Evolutionary conservation across 2,888 invertebrate genomes (phyloP), one percentile per base, ranked within the genome.

Genomic region (Neoaliturus tenellus): DNA sequence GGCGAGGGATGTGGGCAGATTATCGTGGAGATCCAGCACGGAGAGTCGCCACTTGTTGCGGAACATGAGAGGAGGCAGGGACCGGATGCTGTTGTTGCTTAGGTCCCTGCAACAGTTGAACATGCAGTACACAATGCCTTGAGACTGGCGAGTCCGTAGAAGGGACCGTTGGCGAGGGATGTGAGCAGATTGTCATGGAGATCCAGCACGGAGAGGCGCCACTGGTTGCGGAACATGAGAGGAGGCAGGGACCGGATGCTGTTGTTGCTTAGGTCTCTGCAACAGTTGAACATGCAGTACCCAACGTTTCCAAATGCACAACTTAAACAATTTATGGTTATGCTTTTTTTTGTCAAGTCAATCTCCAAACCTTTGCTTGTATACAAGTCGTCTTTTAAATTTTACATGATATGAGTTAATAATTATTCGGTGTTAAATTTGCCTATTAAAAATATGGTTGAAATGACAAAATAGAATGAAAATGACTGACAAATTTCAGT

Each of bases 221-320:
- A 90, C 23, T 91, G 88, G 20, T 88, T 87, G 23, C 87, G 87
- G 87, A 91, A 91, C 58, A 88, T 87, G 28, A 89, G 88, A 6
- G 89, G 89, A 3, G 89, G 89, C 28, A 91, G 85, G 1, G 85
- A 71, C 8, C 86, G 85, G n/a, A 91, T 89, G 4, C 88, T 88
- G 87, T 91, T 91, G 85, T 90, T 90, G 82, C 89, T 90, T 39
- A 91, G 85, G 85, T 91, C 91, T 75, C 91, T 91, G 87, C 44
- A 88, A 88, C 71, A 69, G 4, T 35, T 4, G 25, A 69, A 33
- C n/a, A 69, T 69, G 31, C 69, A 25, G 35, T n/a, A n/a, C n/a
- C n/a, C n/a, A n/a, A n/a, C n/a, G n/a, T n/a, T n/a, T n/a, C n/a
- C n/a, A n/a, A n/a, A n/a, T n/a, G n/a, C n/a, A n/a, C n/a, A n/a